Evolutionary conservation across 92 coral and sea anemone species (phyloP).

Genomic region (Phenganax marumi): DNA sequence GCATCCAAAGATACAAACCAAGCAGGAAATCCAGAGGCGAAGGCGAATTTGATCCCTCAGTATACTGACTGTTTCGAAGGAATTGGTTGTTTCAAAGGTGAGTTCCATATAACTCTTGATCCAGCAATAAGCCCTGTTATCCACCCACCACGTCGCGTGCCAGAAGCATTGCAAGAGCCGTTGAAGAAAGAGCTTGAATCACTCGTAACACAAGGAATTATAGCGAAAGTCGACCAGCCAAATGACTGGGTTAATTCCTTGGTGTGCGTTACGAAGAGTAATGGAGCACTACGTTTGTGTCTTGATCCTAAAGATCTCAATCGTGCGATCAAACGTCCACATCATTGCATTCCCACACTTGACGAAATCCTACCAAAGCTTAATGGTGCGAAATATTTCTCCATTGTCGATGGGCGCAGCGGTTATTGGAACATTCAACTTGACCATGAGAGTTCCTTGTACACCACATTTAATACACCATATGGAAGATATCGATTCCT

Average conservation of each 20-base stretch:
- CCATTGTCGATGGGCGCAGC: conserved; percentile 62
- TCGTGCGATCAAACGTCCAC: conserved; percentile 61
- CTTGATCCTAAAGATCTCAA: conserved; percentile 67
- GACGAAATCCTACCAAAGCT: conserved; percentile 68
- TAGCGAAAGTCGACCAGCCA: conserved; percentile 61
- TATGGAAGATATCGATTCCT: conserved; percentile 61
- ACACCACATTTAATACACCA: conserved; percentile 67
- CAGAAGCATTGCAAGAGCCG: conserved; percentile 66
- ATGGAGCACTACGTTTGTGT: conserved; percentile 61
- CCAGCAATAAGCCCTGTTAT: conserved; percentile 58
- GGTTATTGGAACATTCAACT: conserved; percentile 73
- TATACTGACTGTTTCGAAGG: conserved; percentile 56
- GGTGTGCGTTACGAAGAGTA: conserved; percentile 58
- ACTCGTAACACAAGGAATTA: conserved; percentile 62
- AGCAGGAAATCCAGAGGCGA: conserved; percentile 53
- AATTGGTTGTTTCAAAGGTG: conserved; percentile 61
- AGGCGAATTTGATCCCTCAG: conserved; percentile 51
- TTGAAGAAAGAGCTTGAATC: conserved; percentile 63
- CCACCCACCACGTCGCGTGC: conserved; percentile 64
- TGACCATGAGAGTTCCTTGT: conserved; percentile 54
- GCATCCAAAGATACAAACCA: conserved; percentile 27
- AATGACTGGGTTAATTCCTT: conserved; percentile 70
- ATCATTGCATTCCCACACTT: conserved; percentile 65
- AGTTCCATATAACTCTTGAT: conserved; percentile 60
- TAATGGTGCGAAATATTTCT: conserved; percentile 62